Evolutionary conservation across 2,888 invertebrate genomes (phyloP), one percentile per base, ranked within the genome.

Genomic region (Synanthedon tipuliformis): DNA sequence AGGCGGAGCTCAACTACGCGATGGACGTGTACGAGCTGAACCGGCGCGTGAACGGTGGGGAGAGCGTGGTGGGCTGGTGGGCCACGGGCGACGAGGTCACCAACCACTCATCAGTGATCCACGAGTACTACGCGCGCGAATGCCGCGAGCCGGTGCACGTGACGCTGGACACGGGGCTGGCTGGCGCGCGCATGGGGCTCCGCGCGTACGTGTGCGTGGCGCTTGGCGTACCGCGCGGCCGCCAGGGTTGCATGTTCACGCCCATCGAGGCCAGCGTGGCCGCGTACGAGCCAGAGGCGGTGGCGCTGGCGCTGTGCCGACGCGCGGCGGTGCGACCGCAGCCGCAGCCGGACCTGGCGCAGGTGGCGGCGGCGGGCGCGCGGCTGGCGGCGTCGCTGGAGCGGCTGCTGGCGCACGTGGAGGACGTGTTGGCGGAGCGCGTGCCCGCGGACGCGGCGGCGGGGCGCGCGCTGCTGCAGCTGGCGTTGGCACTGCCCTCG

Each of bases 1-100:
- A 98, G 73, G 96, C 99, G 5, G 98, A 99, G 81, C 90, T 99
- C 54, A 96, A 95, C 73, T 98, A 98, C 86, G 98, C 98, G 16
- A 93, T 96, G 89, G 98, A 97, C 69, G 93, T 98, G 74, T 97
- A 94, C 71, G 98, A 98, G 65, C 89, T 98, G 53, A 97, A 98
- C 81, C 92, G 94, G 60, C 92, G 95, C 69, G 98, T 99, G 1
- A 98, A 98, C 72, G 91, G 96, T 0, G 92, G 92, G 55, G 99
- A 99, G 85, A 93, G 91, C 62, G 97, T 99, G 69, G 97, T 99
- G 89, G 90, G 99, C 23, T 99, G 99, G 99, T 99, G 94, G 94
- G 98, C 98, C 1, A 99, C 99, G 0, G 98, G 98, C 52, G 93
- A 95, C 64, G 98, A 99, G 81, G 97, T 99, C 48, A 97, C 98